Evolutionary conservation across 2,797 vertebrate species (phyloP).

Genomic region (Choloepus didactylus): DNA sequence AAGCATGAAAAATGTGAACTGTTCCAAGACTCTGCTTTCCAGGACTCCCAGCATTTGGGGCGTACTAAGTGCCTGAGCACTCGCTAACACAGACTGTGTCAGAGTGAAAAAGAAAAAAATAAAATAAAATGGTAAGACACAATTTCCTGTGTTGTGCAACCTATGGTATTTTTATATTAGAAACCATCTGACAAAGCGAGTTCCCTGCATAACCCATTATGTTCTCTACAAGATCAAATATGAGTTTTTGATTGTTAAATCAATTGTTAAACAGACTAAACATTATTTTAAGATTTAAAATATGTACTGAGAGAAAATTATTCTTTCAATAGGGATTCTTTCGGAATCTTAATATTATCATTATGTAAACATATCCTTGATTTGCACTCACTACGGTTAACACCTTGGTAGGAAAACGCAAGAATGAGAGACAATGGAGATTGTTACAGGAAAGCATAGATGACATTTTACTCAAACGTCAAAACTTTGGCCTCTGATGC

Average conservation of each 20-base stretch:
- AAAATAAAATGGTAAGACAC: not conserved
- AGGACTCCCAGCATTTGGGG: not conserved
- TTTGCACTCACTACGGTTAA: not conserved
- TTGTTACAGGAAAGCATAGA: constrained; percentile 62
- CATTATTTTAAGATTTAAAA: constrained; percentile 71
- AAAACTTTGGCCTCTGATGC: not conserved
- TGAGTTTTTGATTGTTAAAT: constrained; percentile 26
- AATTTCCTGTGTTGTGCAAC: constrained; percentile 44
- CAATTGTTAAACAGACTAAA: constrained; percentile 40
- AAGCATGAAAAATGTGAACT: constrained; percentile 75
- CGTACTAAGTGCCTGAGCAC: not conserved
- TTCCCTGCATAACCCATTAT: not conserved
- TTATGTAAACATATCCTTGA: not conserved
- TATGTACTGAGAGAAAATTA: constrained; percentile 19
- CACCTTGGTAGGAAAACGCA: constrained; percentile 29
- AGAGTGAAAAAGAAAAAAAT: not conserved
- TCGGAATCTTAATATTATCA: constrained; percentile 39
- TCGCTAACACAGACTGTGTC: not conserved
- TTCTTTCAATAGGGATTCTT: constrained; percentile 28
- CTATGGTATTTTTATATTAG: constrained; percentile 23
- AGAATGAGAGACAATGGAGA: constrained; percentile 69
- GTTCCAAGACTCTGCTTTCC: constrained; percentile 4
- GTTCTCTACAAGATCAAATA: not conserved
- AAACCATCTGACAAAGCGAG: constrained; percentile 39
- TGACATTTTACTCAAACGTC: constrained; percentile 62